Evolutionary conservation across 2,888 invertebrate genomes (phyloP).

Genomic region (Strigamia maritima): DNA sequence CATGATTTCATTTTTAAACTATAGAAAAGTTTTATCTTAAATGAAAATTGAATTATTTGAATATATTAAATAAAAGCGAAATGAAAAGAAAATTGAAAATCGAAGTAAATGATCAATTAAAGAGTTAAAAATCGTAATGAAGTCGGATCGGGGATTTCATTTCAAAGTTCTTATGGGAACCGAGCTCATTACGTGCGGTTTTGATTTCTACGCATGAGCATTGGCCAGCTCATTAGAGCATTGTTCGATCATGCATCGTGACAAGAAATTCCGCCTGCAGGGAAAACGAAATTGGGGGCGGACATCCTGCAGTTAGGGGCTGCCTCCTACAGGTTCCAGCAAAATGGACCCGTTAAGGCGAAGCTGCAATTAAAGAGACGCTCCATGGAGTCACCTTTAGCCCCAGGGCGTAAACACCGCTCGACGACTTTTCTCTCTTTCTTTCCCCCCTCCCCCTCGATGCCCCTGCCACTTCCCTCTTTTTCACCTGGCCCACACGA

Average conservation of each 20-base stretch:
- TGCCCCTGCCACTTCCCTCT: neutral
- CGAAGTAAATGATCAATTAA: too few species aligned
- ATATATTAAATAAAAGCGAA: too few species aligned
- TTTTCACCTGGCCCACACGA: neutral
- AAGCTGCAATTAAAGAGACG: constrained; percentile 36
- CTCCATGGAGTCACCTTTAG: constrained; percentile 31
- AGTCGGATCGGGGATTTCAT: neutral
- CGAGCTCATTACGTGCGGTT: constrained; percentile 13
- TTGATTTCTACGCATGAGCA: constrained; percentile 8
- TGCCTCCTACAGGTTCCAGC: constrained; percentile 18
- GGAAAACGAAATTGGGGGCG: constrained; percentile 24
- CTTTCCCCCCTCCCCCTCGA: neutral
- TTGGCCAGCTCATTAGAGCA: constrained; percentile 20
- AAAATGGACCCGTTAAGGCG: constrained; percentile 36
- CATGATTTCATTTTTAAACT: too few species aligned
- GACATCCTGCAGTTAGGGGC: constrained; percentile 24
- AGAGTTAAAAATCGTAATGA: neutral
- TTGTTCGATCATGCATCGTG: constrained; percentile 27
- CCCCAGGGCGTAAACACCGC: constrained; percentile 35
- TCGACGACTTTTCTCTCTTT: neutral
- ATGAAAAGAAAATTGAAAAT: neutral
- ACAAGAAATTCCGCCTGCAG: constrained; percentile 20
- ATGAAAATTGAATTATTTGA: too few species aligned
- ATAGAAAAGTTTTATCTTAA: too few species aligned
- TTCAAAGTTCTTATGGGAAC: constrained; percentile 2